Base-by-base conservation (phyloP, 2,888 invertebrate genomes). In the Rhogogaster chlorosoma region DNA sequence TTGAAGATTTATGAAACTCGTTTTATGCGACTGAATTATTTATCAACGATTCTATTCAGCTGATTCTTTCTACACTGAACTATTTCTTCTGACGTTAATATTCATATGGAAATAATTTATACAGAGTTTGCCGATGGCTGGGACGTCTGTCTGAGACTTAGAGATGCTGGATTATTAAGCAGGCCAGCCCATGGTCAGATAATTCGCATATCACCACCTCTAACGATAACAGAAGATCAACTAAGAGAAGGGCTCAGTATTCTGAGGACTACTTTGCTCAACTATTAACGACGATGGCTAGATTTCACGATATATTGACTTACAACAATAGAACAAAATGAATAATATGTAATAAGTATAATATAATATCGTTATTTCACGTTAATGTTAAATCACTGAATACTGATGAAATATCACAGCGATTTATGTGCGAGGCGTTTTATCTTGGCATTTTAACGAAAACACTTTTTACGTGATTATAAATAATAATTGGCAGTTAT, bases 181-280 rank as follows among this genome's bases (percentile, higher is more conserved):
- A 97, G 97, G 91, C 96, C 96, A 12, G 96, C 97, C 1, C 96
- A 97, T 88, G 96, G 96, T n/a, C 95, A 96, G 90, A 96, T 95
- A 88, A 95, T 97, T 86, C 94, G 97, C 84, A 95, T 97, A 90
- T 96, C 97, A 0, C 97, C 97, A 15, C 96, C 97, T 0, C 94
- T 96, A 0, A 94, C 94, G n/a, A 96, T 97, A 88, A 96, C 92
- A 12, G 95, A 95, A 87, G 93, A 93, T 42, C 95, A 96, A 91
- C 86, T 96, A 10, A 89, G 93, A 64, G 95, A 96, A 88, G 95
- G 95, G 86, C 89, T 94, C 6, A 92, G 94, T 45, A 96, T 96
- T 87, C 95, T 96, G 83, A 93, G 91, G 42, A 93, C 88, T 15
- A 91, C 90, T 29, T 86, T 93, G 4, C 71, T 87, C 6, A 88